Conservation (phyloP, 2,113 vertebrate species). For the Micronycteris hirsuta region DNA sequence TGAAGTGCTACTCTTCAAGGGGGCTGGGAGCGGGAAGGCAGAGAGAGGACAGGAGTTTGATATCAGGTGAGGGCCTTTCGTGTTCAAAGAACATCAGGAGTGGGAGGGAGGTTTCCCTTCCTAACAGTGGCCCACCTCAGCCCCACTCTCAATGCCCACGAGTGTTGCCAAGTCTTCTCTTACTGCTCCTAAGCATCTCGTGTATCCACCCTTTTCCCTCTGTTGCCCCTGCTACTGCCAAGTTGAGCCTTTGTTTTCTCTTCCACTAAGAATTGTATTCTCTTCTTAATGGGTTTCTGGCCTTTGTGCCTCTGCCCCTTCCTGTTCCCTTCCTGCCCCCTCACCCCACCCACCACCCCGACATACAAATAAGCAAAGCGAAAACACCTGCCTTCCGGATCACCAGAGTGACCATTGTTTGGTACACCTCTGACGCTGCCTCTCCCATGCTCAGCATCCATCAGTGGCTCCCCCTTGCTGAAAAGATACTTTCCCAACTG, state of each 20-base stretch:
- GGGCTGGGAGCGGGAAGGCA: not conserved
- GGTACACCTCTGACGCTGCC: not conserved
- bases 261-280: not conserved
- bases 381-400: not conserved
- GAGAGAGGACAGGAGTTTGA: not conserved
- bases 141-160: accelerated
- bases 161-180: not conserved
- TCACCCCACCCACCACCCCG: too few relatives aligned
- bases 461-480: not conserved
- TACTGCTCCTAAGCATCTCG: too few relatives aligned
- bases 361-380: not conserved
- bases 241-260: not conserved
- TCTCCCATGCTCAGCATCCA: not conserved
- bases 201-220: not conserved
- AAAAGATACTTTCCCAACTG: not conserved
- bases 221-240: not conserved
- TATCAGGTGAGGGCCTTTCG: not conserved
- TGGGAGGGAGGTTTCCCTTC: not conserved
- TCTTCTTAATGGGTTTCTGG: not conserved
- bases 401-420: not conserved
- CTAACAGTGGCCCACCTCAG: not conserved
- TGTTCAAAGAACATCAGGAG: not conserved
- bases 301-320: not conserved
- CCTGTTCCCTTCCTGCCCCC: accelerated
- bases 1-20: not conserved